Conservation (phyloP, 1,140 invertebrate genomes). For the Drosophila nebulosa region DNA sequence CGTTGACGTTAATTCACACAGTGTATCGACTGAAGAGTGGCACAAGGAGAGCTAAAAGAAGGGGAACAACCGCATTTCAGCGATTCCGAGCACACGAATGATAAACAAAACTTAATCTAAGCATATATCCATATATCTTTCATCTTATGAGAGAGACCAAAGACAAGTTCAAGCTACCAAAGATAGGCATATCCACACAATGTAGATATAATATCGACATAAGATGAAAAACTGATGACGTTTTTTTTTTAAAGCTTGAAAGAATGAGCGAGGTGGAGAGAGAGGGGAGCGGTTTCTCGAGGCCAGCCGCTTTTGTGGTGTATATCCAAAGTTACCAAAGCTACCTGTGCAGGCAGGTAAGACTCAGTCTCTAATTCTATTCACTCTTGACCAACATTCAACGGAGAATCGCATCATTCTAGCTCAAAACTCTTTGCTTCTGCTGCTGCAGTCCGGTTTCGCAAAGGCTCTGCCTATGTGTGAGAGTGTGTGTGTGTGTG, state of each 20-base stretch:
- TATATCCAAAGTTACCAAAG: constrained; percentile 5
- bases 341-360: constrained; percentile 14
- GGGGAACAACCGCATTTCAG: constrained; percentile 14
- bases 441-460: constrained; percentile 55
- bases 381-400: constrained; percentile 66
- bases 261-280: constrained; percentile 12
- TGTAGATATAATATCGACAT: constrained; percentile 12
- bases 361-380: constrained; percentile 22
- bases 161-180: constrained; percentile 47
- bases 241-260: constrained; percentile 21
- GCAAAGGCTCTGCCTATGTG: constrained; percentile 43
- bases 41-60: not conserved
- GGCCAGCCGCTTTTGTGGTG: constrained; percentile 66
- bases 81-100: not conserved
- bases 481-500: constrained; percentile 2
- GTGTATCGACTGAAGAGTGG: not conserved
- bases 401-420: constrained; percentile 42
- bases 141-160: constrained; percentile 19
- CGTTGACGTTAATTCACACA: constrained; percentile 11
- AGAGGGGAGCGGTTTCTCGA: constrained; percentile 38
- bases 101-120: constrained; percentile 32
- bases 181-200: constrained; percentile 39
- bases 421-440: constrained; percentile 14
- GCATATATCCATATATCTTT: constrained; percentile 21
- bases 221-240: constrained; percentile 28